These are phyloP conservation scores for Ctenosaura bakeri DNA, from an alignment of 2,797 vertebrate species.

Conservation along the genomic window DNA sequence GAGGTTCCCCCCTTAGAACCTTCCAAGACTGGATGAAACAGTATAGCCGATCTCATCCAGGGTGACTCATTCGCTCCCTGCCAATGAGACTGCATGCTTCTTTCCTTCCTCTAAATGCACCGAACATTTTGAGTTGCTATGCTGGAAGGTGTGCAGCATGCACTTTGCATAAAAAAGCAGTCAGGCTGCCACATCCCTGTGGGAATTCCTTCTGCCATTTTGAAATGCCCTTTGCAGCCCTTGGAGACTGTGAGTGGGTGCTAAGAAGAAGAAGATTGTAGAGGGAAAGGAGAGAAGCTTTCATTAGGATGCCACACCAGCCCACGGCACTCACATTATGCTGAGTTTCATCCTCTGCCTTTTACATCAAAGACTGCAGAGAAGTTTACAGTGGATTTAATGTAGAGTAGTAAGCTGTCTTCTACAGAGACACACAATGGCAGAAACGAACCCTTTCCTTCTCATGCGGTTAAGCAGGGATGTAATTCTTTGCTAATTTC, in stretches of 20 bases:
- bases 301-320: neutral
- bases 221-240: neutral
- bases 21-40: neutral
- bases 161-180: neutral
- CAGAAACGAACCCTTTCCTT: neutral
- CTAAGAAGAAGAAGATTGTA: neutral
- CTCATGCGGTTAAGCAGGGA: neutral
- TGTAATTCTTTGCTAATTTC: too few relatives aligned
- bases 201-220: conserved; percentile 7
- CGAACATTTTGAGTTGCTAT: neutral
- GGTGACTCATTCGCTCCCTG: neutral
- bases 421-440: neutral
- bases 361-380: neutral
- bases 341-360: neutral
- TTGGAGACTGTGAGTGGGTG: neutral
- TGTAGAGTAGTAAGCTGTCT: neutral
- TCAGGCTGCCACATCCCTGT: neutral
- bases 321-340: neutral
- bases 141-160: neutral
- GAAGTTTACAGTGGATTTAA: neutral
- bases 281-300: neutral
- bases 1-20: neutral
- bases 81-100: neutral
- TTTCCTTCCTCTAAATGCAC: neutral
- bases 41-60: neutral